A percentile compares a stretch with the other conserved stretches of the same genome.
phyloP scores from a whole-genome alignment of 2,888 invertebrate genomes.

The Drosophila flavopinicola region DNA sequence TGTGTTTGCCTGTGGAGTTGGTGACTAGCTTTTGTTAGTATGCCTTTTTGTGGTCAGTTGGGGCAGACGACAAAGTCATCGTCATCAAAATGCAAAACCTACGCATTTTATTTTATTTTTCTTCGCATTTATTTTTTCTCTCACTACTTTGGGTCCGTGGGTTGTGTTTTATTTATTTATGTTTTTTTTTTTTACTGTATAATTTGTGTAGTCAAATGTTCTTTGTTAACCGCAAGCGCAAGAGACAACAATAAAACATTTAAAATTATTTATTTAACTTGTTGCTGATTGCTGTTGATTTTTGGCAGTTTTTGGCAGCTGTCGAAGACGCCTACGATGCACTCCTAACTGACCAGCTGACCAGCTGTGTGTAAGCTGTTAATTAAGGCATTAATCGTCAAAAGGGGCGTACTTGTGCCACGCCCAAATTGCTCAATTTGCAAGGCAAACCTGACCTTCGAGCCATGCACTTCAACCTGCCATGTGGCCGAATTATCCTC shows the following conservation, averaged over 20 bases:
- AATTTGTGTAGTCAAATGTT: conserved; percentile 71
- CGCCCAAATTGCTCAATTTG: conserved; percentile 70
- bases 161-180: conserved; percentile 56
- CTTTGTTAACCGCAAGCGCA: conserved; percentile 53
- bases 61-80: conserved; percentile 36
- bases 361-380: conserved; percentile 39
- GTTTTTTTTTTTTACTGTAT: conserved; percentile 25
- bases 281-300: conserved; percentile 23
- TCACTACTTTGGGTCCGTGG: conserved; percentile 47
- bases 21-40: conserved; percentile 43
- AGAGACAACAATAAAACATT: conserved; percentile 48
- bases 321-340: conserved; percentile 46
- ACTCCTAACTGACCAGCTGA: conserved; percentile 18
- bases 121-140: conserved; percentile 42
- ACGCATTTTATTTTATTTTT: conserved; percentile 49
- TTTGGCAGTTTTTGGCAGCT: conserved; percentile 28
- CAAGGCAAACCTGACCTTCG: conserved; percentile 51
- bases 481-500: conserved; percentile 57
- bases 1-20: conserved; percentile 17
- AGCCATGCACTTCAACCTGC: conserved; percentile 56
- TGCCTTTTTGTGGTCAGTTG: conserved; percentile 38
- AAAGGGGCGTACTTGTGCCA: conserved; percentile 50
- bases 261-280: conserved; percentile 50
- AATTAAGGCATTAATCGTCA: conserved; percentile 65
- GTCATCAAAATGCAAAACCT: conserved; percentile 70